A percentile compares a stretch with the other conserved stretches of the same genome.
Conservation (phyloP, 2,888 invertebrate genomes). For the Aphelenchoides bicaudatus region DNA sequence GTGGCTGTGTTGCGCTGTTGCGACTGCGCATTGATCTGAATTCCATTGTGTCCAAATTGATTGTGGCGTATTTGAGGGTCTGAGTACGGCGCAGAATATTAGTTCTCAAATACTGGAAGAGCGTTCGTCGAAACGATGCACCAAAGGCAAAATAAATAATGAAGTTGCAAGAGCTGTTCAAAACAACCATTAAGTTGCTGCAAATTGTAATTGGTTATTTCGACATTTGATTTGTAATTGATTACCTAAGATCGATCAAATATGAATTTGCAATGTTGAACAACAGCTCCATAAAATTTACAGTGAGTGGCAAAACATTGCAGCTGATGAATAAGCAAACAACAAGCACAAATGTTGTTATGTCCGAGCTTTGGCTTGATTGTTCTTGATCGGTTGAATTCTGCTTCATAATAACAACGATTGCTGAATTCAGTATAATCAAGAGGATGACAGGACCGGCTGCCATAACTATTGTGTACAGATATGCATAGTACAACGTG, state of each 20-base stretch:
- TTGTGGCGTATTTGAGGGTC: slow-evolving; percentile 8
- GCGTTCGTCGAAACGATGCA: slow-evolving; percentile 47
- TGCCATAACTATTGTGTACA: slow-evolving; percentile 56
- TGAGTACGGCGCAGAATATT: too few species aligned
- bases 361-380: slow-evolving; percentile 40
- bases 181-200: slow-evolving; percentile 55
- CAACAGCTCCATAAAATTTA: slow-evolving; percentile 53
- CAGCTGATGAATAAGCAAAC: slow-evolving; percentile 55
- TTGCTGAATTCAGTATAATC: slow-evolving; percentile 46
- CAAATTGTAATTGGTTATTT: too few species aligned
- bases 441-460: slow-evolving; percentile 52
- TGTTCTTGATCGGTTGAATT: slow-evolving; percentile 4
- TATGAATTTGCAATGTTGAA: slow-evolving; percentile 49
- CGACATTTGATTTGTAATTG: too few species aligned
- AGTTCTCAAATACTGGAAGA: too few species aligned
- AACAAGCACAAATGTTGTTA: slow-evolving; percentile 55
- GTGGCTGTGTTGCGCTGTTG: background rate
- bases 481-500: slow-evolving; percentile 50
- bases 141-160: slow-evolving; percentile 57
- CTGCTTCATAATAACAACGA: slow-evolving; percentile 43
- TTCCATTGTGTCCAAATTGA: background rate
- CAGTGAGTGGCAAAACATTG: slow-evolving; percentile 55
- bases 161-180: slow-evolving; percentile 56
- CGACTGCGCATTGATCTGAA: background rate
- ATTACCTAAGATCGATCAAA: slow-evolving; percentile 54